A percentile compares a stretch with the other conserved stretches of the same genome.
Evolutionary conservation across 2,888 invertebrate genomes (phyloP).

Genomic region (Bombyx huttoni): DNA sequence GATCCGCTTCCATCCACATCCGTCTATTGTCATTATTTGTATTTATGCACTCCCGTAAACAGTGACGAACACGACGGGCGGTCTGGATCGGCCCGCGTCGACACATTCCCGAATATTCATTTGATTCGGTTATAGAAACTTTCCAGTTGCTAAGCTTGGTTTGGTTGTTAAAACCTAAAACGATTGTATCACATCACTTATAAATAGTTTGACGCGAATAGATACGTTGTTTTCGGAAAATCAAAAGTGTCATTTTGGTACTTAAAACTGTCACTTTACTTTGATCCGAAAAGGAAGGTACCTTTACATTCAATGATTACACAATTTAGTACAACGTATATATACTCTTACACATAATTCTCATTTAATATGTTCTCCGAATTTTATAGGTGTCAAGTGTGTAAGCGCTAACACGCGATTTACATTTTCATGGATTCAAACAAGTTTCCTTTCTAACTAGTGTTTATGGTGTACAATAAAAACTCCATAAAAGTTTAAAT

Average conservation of each 20-base stretch:
- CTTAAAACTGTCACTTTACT: too few species aligned
- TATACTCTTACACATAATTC: background rate
- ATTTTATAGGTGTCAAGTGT: background rate
- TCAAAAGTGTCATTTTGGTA: too few species aligned
- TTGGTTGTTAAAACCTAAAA: too few species aligned
- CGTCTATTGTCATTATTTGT: constrained; percentile 70
- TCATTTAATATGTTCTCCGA: background rate
- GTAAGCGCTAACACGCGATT: constrained; percentile 12
- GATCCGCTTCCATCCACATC: constrained; percentile 71
- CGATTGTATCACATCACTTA: too few species aligned
- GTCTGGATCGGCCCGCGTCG: constrained; percentile 10
- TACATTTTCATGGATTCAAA: constrained; percentile 41
- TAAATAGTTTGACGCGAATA: too few species aligned
- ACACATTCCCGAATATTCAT: constrained; percentile 18
- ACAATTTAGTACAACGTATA: background rate
- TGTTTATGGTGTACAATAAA: constrained; percentile 52
- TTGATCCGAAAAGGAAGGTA: too few species aligned
- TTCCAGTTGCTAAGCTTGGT: background rate
- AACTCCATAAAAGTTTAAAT: constrained; percentile 49
- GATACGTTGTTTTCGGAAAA: too few species aligned
- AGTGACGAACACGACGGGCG: constrained; percentile 46
- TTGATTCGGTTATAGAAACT: constrained; percentile 5
- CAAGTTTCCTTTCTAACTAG: constrained; percentile 35
- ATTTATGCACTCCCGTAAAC: constrained; percentile 60
- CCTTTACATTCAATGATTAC: too few species aligned